Conservation (phyloP, 2,113 vertebrate species). For the Colinus virginianus region DNA sequence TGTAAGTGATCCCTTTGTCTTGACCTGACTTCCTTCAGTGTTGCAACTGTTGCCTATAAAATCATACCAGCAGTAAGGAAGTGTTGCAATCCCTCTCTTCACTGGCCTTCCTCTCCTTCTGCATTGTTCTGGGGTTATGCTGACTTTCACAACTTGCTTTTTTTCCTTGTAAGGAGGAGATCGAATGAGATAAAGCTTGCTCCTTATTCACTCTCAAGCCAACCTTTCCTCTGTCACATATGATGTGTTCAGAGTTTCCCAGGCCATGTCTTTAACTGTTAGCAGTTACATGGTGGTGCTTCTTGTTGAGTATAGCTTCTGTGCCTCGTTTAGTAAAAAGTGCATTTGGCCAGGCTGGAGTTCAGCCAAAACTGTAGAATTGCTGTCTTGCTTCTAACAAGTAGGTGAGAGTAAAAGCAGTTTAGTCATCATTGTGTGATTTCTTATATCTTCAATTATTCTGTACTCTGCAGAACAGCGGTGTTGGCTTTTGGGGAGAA, state of each 20-base stretch:
- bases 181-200: not conserved
- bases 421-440: rapidly evolving
- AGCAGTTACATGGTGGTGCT: not conserved
- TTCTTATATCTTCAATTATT: not conserved
- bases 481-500: not conserved
- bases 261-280: not conserved
- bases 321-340: not conserved
- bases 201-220: not conserved
- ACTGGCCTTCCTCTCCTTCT: not conserved
- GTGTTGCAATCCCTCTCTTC: not conserved
- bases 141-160: not conserved
- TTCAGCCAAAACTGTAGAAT: not conserved
- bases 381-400: not conserved
- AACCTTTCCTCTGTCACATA: not conserved
- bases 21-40: not conserved
- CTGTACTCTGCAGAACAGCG: not conserved
- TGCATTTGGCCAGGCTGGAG: not conserved
- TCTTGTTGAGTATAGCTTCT: not conserved
- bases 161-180: not conserved
- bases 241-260: not conserved
- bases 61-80: not conserved
- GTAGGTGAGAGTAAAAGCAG: not conserved
- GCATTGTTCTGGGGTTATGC: not conserved
- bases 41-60: not conserved
- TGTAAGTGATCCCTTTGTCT: not conserved